These are phyloP conservation scores for Euphonia xanthogaster DNA, from an alignment of 2,797 vertebrate species.

Conservation along the genomic window DNA sequence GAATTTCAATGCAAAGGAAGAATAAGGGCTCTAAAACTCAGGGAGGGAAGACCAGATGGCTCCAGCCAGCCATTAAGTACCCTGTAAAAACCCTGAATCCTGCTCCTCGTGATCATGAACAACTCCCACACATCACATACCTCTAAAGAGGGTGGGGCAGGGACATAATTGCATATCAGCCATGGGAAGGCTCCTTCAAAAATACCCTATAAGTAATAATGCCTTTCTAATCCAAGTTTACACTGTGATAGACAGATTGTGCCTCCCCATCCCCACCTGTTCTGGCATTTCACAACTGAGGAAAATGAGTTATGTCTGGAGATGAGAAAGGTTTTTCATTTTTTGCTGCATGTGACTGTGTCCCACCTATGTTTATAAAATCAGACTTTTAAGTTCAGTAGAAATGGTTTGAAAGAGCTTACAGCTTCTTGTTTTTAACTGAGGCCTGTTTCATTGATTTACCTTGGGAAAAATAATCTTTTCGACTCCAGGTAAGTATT, in stretches of 20 bases:
- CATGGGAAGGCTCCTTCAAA: neutral
- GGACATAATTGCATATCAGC: neutral
- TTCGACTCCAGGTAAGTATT: slow-evolving; percentile 92
- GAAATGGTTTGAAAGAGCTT: neutral
- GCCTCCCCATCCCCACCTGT: neutral
- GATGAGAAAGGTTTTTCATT: neutral
- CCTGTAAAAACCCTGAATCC: neutral
- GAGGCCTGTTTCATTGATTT: neutral
- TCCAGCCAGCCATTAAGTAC: neutral
- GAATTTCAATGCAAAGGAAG: neutral
- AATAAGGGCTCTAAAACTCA: neutral
- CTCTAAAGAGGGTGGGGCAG: neutral
- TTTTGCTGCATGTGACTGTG: neutral
- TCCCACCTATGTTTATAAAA: neutral
- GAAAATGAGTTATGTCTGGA: neutral
- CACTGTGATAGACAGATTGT: neutral
- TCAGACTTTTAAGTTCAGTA: neutral
- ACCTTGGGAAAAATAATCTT: slow-evolving; percentile 94
- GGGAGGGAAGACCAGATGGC: neutral
- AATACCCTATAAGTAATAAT: neutral
- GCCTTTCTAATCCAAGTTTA: neutral
- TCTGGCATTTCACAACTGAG: neutral
- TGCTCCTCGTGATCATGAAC: neutral
- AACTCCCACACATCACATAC: neutral
- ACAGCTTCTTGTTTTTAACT: neutral